These are phyloP conservation scores for Magallana angulata DNA, from an alignment of 1,140 invertebrate species.

Conservation along the genomic window DNA sequence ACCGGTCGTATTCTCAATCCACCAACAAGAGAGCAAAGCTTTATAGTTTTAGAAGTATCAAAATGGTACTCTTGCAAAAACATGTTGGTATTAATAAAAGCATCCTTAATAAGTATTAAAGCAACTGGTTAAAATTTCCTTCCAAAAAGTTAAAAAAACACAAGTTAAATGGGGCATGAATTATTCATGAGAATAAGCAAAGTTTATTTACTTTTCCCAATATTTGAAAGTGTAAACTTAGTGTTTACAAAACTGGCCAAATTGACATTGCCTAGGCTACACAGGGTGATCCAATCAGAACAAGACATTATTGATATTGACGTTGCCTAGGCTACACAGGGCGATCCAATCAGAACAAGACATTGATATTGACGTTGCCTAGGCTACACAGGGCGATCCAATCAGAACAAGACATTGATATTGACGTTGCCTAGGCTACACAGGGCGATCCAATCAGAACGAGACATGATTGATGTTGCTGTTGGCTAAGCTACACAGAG, in stretches of 20 bases:
- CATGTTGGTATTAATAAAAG: too few species aligned
- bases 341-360: background rate
- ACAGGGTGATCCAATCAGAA: slow-evolving; percentile 6
- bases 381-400: background rate
- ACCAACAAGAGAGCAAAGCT: too few species aligned
- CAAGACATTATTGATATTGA: background rate
- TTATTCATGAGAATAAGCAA: too few species aligned
- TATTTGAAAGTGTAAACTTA: too few species aligned
- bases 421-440: background rate
- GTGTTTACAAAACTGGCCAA: background rate
- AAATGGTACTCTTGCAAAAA: too few species aligned
- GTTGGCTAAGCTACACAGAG: background rate
- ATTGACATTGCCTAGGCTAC: background rate
- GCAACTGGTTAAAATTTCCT: too few species aligned
- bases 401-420: background rate
- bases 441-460: slow-evolving; percentile 3
- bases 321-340: background rate
- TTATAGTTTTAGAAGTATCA: too few species aligned
- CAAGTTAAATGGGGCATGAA: too few species aligned
- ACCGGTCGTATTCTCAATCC: too few species aligned
- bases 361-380: slow-evolving; percentile 8
- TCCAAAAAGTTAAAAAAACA: too few species aligned
- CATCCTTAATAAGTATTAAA: too few species aligned
- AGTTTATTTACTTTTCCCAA: too few species aligned
- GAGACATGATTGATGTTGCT: background rate